Percentiles rank a stretch among this genome's conserved stretches.
Evolutionary conservation across 2,888 invertebrate genomes (phyloP).

Genomic region (Seira ritae): DNA sequence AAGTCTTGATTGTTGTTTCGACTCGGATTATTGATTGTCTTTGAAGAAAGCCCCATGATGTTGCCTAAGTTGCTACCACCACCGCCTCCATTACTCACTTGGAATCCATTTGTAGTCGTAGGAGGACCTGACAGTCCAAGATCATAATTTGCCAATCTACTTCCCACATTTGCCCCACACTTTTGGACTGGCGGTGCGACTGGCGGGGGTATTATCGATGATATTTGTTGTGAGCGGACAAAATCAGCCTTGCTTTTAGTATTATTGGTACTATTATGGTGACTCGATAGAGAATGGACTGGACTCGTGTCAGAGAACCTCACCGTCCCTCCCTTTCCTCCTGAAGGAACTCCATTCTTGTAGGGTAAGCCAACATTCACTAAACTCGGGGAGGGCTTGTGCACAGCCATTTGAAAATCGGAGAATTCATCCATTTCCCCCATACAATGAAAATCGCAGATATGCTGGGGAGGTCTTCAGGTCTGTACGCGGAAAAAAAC

Average conservation of each 20-base stretch:
- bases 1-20: conserved; percentile 42
- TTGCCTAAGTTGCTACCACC: not conserved
- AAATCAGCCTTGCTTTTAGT: conserved; percentile 40
- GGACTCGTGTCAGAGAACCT: conserved; percentile 55
- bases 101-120: conserved; percentile 34
- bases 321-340: conserved; percentile 75
- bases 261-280: conserved; percentile 9
- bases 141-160: conserved; percentile 77
- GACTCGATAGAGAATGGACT: conserved; percentile 59
- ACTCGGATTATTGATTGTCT: conserved; percentile 39
- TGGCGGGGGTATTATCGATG: conserved; percentile 22
- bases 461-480: too few species aligned
- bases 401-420: conserved; percentile 77
- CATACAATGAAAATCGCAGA: too few species aligned
- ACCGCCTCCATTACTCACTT: not conserved
- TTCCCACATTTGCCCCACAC: conserved; percentile 74
- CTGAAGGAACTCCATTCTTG: conserved; percentile 74
- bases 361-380: conserved; percentile 73
- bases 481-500: too few species aligned
- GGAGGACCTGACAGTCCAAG: conserved; percentile 74
- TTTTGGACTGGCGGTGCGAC: conserved; percentile 30
- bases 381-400: conserved; percentile 66
- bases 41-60: conserved; percentile 25
- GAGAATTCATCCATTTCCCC: conserved; percentile 76
- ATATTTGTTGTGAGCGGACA: conserved; percentile 26